These are phyloP conservation scores for Girardinichthys multiradiatus DNA, from an alignment of 2,113 vertebrate species.

Conservation along the genomic window DNA sequence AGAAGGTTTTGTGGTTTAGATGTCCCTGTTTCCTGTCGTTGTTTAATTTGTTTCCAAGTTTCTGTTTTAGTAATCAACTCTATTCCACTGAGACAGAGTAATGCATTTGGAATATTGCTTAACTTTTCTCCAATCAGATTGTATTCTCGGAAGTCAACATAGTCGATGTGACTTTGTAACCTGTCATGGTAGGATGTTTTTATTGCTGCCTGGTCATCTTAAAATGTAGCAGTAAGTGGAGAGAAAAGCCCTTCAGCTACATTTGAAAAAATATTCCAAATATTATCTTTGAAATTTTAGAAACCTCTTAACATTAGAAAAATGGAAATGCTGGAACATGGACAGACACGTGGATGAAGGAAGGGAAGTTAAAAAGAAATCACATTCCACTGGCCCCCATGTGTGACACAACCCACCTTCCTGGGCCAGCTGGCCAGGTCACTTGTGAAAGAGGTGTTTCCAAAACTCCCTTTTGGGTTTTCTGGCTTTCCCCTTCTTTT, in stretches of 20 bases:
- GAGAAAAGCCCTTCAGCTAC: not conserved
- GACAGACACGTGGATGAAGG: constrained; percentile 25
- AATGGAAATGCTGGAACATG: not conserved
- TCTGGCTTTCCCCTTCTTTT: constrained; percentile 75
- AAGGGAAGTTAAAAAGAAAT: constrained; percentile 32
- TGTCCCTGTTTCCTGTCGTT: constrained; percentile 55
- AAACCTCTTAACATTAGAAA: constrained; percentile 13
- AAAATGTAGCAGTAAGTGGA: constrained; percentile 22
- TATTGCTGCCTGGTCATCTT: constrained; percentile 42
- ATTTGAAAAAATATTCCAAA: not conserved
- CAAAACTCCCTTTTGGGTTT: constrained; percentile 77
- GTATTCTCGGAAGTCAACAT: constrained; percentile 61
- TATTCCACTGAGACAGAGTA: constrained; percentile 35
- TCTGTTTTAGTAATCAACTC: constrained; percentile 65
- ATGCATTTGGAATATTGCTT: constrained; percentile 56
- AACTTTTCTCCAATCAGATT: constrained; percentile 37
- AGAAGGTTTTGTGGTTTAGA: constrained; percentile 41
- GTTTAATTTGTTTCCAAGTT: constrained; percentile 55
- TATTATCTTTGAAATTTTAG: constrained; percentile 11
- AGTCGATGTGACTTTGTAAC: constrained; percentile 56
- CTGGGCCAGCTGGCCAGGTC: constrained; percentile 67
- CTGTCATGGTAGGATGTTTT: constrained; percentile 20
- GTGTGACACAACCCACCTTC: constrained; percentile 60
- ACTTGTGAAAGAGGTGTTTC: constrained; percentile 73
- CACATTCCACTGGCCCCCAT: constrained; percentile 46